phyloP scores from a whole-genome alignment of 2,797 vertebrate genomes.

The Aldrovandia affinis region DNA sequence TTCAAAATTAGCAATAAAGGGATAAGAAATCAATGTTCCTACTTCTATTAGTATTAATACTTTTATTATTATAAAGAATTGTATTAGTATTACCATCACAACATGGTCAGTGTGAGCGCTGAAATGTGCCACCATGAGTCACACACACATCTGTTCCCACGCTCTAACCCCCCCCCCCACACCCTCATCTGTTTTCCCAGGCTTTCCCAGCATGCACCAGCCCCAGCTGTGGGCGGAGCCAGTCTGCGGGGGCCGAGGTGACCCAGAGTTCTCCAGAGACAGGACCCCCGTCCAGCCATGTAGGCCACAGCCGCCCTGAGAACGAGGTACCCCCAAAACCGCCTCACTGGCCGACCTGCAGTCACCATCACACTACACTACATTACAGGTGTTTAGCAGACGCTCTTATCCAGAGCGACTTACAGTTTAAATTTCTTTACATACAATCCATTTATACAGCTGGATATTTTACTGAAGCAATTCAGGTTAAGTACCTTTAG shows the following conservation, averaged over 20 bases:
- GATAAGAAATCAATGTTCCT: not conserved
- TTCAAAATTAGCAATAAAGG: no score
- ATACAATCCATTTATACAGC: no score
- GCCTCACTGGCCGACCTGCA: not conserved
- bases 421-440: no score
- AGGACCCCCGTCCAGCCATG: constrained; percentile 59
- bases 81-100: no score
- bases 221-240: constrained; percentile 56
- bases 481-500: no score
- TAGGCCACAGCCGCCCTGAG: constrained; percentile 69
- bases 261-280: constrained; percentile 72
- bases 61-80: not conserved
- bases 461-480: no score
- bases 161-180: not conserved
- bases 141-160: not conserved
- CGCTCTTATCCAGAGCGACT: no score
- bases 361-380: no score
- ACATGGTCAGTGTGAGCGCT: no score
- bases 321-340: constrained; percentile 73
- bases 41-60: not conserved
- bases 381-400: no score
- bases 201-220: constrained; percentile 67
- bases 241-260: constrained; percentile 60
- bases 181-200: constrained; percentile 60
- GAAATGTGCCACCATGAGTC: no score